Base-by-base conservation (phyloP, 2,888 invertebrate genomes). In the Stegana nigrithorax region DNA sequence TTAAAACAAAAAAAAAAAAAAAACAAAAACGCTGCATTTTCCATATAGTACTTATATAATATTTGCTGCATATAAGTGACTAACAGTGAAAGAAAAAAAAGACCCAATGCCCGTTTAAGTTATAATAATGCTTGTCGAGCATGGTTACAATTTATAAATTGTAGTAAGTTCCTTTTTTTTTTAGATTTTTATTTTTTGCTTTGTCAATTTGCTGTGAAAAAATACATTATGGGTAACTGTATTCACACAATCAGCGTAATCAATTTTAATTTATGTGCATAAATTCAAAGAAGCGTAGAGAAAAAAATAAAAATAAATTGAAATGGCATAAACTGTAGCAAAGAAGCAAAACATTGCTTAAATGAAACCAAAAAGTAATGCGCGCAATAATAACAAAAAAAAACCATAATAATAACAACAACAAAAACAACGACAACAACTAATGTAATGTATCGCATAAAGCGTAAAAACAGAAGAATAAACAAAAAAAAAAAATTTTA, bases 201-300 rank as follows among this genome's bases (percentile, higher is more conserved):
- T 2, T 23, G 47, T 21, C n/a, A 45, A 21, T 12, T 32, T 45
- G 23, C 7, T 10, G 3, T 47, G n/a, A 32, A 10, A 39, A 39
- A 17, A 39, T 26, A 14, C 26, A 25, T 21, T 51, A 14, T 51
- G 29, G 27, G 8, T 51, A 27, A 27, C 14, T 27, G 26, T 27
- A 51, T 27, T 51, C 51, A 19, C 50, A 26, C 26, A 27, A 14
- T 27, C 51, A 51, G 17, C 26, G 51, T 27, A 63, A 68, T 63
- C 14, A 63, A 64, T 53, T 65, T 70, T 66, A 70, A 72, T 72
- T 72, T 70, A 72, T 72, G 72, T 32, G 64, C 72, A 72, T 72
- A 67, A 62, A 70, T 70, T 51, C 27, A 14, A 64, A 67, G 67
- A 44, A 57, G 36, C 62, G 44, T 6, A 50, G 42, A 64, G 42